Percentiles rank a stretch among this genome's conserved stretches.
These are phyloP conservation scores for Harpagoxenus sublaevis DNA, from an alignment of 2,888 invertebrate genomes.

Conservation along the genomic window DNA sequence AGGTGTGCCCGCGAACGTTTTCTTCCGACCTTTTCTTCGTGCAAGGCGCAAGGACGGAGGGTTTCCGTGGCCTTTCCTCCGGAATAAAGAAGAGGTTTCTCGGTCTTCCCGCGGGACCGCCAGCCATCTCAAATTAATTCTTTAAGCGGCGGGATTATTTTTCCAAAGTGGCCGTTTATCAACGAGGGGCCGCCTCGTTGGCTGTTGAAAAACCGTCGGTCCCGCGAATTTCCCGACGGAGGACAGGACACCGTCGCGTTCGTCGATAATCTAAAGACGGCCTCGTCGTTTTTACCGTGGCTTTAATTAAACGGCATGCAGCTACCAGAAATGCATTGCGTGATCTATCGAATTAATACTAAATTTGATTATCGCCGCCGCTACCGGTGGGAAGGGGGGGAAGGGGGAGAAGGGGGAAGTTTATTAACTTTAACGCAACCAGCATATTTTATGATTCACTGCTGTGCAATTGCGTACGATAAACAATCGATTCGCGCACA, in stretches of 20 bases:
- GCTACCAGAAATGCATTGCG: not conserved
- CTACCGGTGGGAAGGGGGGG: not conserved
- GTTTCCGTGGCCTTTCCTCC: not conserved
- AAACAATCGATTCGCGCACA: conserved; percentile 71
- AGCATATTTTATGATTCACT: conserved; percentile 48
- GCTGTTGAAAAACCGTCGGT: conserved; percentile 6
- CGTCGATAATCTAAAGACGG: conserved; percentile 19
- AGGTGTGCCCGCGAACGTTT: conserved; percentile 26
- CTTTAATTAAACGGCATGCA: conserved; percentile 4
- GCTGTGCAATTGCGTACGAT: conserved; percentile 47
- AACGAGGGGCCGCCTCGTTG: not conserved
- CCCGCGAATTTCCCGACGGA: conserved; percentile 29
- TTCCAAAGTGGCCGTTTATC: conserved; percentile 55
- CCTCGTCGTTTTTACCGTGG: not conserved
- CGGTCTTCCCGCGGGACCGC: conserved; percentile 36
- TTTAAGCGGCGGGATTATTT: conserved; percentile 52
- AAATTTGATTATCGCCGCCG: conserved; percentile 39
- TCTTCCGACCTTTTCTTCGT: conserved; percentile 35
- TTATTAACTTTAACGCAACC: conserved; percentile 53
- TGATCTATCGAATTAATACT: conserved; percentile 49
- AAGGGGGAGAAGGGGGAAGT: not conserved
- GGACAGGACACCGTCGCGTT: not conserved
- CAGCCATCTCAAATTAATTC: conserved; percentile 55
- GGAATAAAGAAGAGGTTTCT: conserved; percentile 47
- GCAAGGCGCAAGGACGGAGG: conserved; percentile 24